phyloP scores from a whole-genome alignment of 2,797 vertebrate species.

The Lacerta viridis region DNA sequence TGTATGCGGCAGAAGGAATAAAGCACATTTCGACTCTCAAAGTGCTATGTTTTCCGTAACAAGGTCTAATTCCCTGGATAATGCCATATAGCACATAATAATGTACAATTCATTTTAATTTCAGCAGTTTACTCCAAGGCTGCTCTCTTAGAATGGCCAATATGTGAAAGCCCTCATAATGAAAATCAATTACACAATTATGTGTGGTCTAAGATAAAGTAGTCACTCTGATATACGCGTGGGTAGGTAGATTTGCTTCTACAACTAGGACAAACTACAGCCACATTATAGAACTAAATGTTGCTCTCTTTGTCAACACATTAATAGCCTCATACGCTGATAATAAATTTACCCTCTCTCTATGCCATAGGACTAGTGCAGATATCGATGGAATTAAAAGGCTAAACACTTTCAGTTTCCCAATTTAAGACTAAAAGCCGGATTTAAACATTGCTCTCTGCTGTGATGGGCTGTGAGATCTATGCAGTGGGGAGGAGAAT shows the following conservation, averaged over 20 bases:
- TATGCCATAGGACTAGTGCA: background rate
- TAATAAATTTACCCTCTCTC: background rate
- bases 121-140: slow-evolving; percentile 44
- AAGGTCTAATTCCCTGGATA: background rate
- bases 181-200: slow-evolving; percentile 52
- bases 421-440: background rate
- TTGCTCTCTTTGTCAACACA: slow-evolving; percentile 40
- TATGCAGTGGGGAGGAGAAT: background rate
- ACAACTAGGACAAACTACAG: background rate
- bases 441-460: background rate
- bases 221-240: background rate
- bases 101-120: slow-evolving; percentile 33
- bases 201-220: slow-evolving; percentile 40
- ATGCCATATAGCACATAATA: background rate
- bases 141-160: slow-evolving; percentile 31
- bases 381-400: slow-evolving; percentile 36
- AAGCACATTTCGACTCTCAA: slow-evolving; percentile 5
- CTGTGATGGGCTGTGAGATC: background rate
- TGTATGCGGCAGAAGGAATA: background rate
- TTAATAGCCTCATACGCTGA: slow-evolving; percentile 35
- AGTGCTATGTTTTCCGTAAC: slow-evolving; percentile 12
- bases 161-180: slow-evolving; percentile 37
- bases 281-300: slow-evolving; percentile 38
- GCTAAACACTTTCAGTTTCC: background rate
- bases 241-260: slow-evolving; percentile 37